These are phyloP conservation scores for Solenodon paradoxus DNA, from an alignment of 2,113 vertebrate genomes.

Conservation along the genomic window DNA sequence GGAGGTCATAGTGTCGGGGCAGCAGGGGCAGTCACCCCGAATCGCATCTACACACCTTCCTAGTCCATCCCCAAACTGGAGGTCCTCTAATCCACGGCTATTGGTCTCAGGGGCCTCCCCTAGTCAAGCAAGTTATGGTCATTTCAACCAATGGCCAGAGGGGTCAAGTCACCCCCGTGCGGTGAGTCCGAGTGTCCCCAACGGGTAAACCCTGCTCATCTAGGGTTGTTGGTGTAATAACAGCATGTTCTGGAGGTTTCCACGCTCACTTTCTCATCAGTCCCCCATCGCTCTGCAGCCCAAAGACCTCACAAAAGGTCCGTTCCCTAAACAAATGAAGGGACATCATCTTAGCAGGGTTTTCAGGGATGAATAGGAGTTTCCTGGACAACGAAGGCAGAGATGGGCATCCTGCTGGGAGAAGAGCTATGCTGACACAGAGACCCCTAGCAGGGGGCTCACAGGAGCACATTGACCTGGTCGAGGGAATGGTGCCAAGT, in stretches of 20 bases:
- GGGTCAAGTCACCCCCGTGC: too few relatives aligned
- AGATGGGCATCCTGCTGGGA: background rate
- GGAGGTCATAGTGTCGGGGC: background rate
- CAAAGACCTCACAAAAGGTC: background rate
- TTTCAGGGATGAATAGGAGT: background rate
- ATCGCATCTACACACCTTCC: background rate
- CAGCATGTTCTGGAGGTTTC: too few relatives aligned
- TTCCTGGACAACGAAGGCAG: background rate
- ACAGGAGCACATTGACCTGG: too few relatives aligned
- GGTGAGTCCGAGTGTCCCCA: too few relatives aligned
- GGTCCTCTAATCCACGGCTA: too few relatives aligned
- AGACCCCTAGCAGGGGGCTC: background rate
- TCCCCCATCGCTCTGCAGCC: background rate
- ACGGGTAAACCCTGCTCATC: too few relatives aligned
- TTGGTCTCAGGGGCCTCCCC: too few relatives aligned
- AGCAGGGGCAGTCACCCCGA: background rate
- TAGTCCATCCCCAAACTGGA: fast-evolving
- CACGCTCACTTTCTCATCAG: too few relatives aligned
- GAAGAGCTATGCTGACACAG: background rate
- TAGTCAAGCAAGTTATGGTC: too few relatives aligned
- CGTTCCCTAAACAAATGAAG: background rate
- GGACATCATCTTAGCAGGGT: background rate
- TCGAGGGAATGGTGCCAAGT: too few relatives aligned
- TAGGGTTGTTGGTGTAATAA: too few relatives aligned
- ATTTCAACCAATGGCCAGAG: too few relatives aligned